phyloP scores from a whole-genome alignment of 2,888 invertebrate genomes.

The Cheilosia urbana region DNA sequence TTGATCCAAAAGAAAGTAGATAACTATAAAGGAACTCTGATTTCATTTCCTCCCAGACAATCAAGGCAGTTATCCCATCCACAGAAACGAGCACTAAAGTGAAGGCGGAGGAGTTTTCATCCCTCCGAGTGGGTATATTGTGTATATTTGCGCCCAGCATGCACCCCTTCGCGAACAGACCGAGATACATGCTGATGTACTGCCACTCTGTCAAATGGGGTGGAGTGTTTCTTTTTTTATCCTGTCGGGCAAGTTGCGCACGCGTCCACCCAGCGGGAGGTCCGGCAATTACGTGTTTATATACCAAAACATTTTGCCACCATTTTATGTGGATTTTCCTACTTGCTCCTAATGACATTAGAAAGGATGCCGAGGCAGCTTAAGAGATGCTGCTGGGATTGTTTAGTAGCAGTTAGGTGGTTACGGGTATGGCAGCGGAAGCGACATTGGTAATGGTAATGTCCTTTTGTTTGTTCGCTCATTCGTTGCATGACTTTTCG shows the following conservation, averaged over 20 bases:
- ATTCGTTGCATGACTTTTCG: constrained; percentile 74
- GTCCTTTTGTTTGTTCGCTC: constrained; percentile 74
- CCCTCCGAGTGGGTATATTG: constrained; percentile 33
- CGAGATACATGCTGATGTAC: constrained; percentile 35
- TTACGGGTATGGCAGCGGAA: constrained; percentile 57
- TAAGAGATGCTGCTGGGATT: constrained; percentile 62
- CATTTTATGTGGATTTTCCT: constrained; percentile 76
- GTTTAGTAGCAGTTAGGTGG: constrained; percentile 60
- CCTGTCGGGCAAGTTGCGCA: constrained; percentile 68
- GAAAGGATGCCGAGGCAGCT: constrained; percentile 40
- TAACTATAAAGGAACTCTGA: constrained; percentile 71
- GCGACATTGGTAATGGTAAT: constrained; percentile 75
- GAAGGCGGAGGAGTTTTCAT: constrained; percentile 55
- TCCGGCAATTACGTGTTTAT: constrained; percentile 78
- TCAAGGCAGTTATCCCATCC: constrained; percentile 72
- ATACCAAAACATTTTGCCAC: constrained; percentile 76
- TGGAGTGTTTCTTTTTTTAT: constrained; percentile 10
- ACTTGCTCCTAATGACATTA: constrained; percentile 71
- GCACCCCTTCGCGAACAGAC: constrained; percentile 21
- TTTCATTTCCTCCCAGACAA: constrained; percentile 76
- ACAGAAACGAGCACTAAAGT: constrained; percentile 54
- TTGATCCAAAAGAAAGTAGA: constrained; percentile 71
- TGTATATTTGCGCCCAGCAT: constrained; percentile 48
- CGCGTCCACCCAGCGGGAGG: constrained; percentile 77
- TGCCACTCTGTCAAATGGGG: constrained; percentile 14